Evolutionary conservation across 2,113 vertebrate species (phyloP).

Genomic region (Falcunculus frontatus): DNA sequence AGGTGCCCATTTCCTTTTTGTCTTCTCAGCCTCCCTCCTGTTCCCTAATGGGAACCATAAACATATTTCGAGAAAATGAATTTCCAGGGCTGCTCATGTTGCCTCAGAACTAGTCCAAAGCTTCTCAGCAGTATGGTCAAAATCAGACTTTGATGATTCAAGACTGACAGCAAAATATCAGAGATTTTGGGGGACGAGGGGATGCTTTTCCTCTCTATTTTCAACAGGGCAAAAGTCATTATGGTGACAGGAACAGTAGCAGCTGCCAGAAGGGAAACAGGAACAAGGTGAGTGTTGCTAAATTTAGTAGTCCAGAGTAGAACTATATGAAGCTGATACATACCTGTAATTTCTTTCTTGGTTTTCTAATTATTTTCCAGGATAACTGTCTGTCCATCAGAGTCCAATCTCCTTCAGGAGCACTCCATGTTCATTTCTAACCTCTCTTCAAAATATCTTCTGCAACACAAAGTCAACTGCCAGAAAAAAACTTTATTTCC

Average conservation of each 20-base stretch:
- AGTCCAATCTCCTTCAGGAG: not conserved
- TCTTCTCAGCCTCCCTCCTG: not conserved
- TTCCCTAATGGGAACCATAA: not conserved
- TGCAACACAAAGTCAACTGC: not conserved
- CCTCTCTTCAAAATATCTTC: not conserved
- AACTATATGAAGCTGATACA: not conserved
- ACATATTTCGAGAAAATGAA: not conserved
- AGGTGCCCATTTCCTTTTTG: not conserved
- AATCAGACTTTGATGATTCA: not conserved
- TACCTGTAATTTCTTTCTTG: not conserved
- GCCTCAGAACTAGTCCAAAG: not conserved
- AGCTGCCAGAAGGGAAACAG: not conserved
- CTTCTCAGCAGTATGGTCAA: not conserved
- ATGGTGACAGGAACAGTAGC: not conserved
- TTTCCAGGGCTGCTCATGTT: not conserved
- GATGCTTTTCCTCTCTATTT: not conserved
- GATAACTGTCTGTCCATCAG: not conserved
- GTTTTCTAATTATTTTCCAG: not conserved
- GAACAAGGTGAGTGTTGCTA: not conserved
- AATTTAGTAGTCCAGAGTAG: not conserved
- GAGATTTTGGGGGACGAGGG: rapidly evolving
- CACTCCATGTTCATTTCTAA: not conserved
- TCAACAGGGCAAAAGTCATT: not conserved
- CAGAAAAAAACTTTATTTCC: not conserved
- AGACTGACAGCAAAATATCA: not conserved